Evolutionary conservation across 2,797 vertebrate genomes (phyloP).

Genomic region (Sciurus carolinensis): DNA sequence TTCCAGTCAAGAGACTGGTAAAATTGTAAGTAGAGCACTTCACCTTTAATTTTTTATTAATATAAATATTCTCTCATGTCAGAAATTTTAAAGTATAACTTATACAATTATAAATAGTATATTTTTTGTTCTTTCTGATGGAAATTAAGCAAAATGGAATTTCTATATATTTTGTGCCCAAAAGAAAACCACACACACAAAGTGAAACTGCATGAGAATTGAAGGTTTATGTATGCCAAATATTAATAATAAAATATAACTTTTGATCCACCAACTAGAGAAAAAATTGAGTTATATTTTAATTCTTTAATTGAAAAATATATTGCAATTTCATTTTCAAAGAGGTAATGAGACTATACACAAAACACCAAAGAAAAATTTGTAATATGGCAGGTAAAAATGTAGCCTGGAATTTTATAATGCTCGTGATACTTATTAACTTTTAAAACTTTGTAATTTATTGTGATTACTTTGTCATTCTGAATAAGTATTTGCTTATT

Average conservation of each 20-base stretch:
- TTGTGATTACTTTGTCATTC: constrained; percentile 7
- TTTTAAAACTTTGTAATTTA: not conserved
- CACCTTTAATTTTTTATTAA: not conserved
- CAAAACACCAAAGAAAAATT: not conserved
- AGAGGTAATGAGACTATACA: not conserved
- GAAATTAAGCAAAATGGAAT: not conserved
- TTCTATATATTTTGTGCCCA: not conserved
- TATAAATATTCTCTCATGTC: not conserved
- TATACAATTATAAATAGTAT: not conserved
- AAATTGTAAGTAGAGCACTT: constrained; percentile 3
- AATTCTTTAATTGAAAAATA: constrained; percentile 8
- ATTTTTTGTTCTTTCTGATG: not conserved
- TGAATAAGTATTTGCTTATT: not conserved
- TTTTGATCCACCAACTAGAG: not conserved
- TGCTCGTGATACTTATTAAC: not conserved
- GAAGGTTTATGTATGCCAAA: not conserved
- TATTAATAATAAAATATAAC: constrained; percentile 30
- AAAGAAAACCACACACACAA: not conserved
- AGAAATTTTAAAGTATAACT: not conserved
- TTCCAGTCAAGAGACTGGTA: not conserved
- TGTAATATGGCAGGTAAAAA: not conserved
- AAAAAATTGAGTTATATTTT: not conserved
- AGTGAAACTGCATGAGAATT: not conserved
- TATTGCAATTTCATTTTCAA: not conserved
- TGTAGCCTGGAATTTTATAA: not conserved